Percentiles rank a stretch among this genome's conserved stretches.
Evolutionary conservation across 2,888 invertebrate genomes (phyloP).

Genomic region (Masnerella sp.): DNA sequence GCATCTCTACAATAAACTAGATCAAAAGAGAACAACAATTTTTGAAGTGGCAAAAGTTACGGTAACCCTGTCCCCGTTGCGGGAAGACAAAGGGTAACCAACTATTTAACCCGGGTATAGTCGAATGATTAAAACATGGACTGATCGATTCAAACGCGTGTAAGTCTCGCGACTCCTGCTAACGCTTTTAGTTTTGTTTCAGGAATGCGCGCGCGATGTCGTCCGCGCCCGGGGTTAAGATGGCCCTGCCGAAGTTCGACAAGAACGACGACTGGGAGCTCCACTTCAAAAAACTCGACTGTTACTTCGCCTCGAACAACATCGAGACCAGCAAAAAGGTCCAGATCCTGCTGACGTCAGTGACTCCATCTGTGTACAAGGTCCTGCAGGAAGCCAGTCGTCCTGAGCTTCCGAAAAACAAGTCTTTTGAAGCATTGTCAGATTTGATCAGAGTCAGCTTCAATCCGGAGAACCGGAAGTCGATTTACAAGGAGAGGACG

Average conservation of each 20-base stretch:
- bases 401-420: slow-evolving; percentile 58
- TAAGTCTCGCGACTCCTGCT: slow-evolving; percentile 14
- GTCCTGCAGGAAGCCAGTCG: slow-evolving; percentile 59
- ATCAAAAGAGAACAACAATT: too few species aligned
- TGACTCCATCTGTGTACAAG: slow-evolving; percentile 60
- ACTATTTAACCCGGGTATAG: slow-evolving; percentile 30
- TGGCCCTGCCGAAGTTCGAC: slow-evolving; percentile 52
- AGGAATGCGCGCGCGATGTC: slow-evolving; percentile 42
- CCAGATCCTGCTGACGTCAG: slow-evolving; percentile 58
- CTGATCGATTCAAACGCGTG: slow-evolving; percentile 38
- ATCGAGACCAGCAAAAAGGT: slow-evolving; percentile 58
- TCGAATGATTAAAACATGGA: slow-evolving; percentile 31
- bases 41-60: not conserved
- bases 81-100: slow-evolving; percentile 15
- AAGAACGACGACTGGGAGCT: slow-evolving; percentile 58
- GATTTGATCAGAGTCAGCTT: slow-evolving; percentile 50
- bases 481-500: slow-evolving; percentile 57
- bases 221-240: slow-evolving; percentile 29
- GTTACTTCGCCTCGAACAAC: slow-evolving; percentile 60
- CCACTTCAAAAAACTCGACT: slow-evolving; percentile 57
- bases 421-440: slow-evolving; percentile 52
- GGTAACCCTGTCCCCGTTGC: slow-evolving; percentile 24
- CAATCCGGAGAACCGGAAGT: slow-evolving; percentile 33
- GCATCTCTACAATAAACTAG: too few species aligned
- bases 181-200: slow-evolving; percentile 51